phyloP scores from a whole-genome alignment of 2,888 invertebrate species.

The Mylabris sibirica region DNA sequence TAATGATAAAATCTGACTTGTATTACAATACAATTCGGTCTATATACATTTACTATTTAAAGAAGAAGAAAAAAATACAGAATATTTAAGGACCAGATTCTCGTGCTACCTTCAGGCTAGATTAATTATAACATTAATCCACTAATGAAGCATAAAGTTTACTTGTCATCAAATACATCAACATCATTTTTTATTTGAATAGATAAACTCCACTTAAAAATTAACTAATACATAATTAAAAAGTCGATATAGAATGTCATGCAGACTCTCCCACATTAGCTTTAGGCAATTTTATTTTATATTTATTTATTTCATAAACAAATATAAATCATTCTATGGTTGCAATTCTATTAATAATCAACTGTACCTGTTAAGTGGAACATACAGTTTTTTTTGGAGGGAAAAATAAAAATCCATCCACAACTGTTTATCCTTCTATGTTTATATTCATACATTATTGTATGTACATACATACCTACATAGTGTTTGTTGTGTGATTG shows the following conservation, averaged over 20 bases:
- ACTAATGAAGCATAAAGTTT: constrained; percentile 43
- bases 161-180: background rate
- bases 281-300: constrained; percentile 39
- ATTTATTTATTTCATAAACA: constrained; percentile 32
- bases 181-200: background rate
- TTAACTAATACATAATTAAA: background rate
- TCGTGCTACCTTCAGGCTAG: constrained; percentile 36
- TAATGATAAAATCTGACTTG: constrained; percentile 51
- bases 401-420: constrained; percentile 39
- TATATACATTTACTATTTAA: constrained; percentile 23
- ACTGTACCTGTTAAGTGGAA: constrained; percentile 48
- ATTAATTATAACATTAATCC: constrained; percentile 44
- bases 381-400: constrained; percentile 34
- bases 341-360: constrained; percentile 48
- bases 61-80: constrained; percentile 35
- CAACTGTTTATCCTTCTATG: background rate
- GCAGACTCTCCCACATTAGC: constrained; percentile 46
- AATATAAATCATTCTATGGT: constrained; percentile 45
- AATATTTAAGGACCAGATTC: constrained; percentile 16
- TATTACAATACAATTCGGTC: constrained; percentile 36
- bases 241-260: constrained; percentile 25
- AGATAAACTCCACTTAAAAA: background rate
- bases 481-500: constrained; percentile 39
- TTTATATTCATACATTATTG: constrained; percentile 16
- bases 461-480: constrained; percentile 1